Evolutionary conservation across 2,797 vertebrate genomes (phyloP), one percentile per base, ranked within the genome.

Genomic region (Macroramphosus scolopax): DNA sequence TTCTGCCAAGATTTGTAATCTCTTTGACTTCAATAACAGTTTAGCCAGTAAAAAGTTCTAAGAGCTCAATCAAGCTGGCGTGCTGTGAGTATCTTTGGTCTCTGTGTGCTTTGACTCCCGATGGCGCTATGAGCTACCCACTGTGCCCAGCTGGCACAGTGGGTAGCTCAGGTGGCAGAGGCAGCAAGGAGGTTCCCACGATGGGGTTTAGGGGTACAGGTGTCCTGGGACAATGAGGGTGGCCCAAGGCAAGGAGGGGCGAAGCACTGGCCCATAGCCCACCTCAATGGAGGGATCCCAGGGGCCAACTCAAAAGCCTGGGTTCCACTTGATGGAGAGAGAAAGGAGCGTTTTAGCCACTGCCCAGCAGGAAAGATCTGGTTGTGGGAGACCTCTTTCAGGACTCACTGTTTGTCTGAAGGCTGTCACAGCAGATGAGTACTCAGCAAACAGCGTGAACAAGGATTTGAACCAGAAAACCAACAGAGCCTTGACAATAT

Each of bases 391-490:
- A 92, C 89, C 91, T 92, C 92, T 94, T 97, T 96, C 92, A 95
- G 86, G 84, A 90, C 87, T 77, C 87, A 92, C 92, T 95, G 91
- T 96, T 93, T 92, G 89, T 91, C 92, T 94, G 92, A 95, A 95
- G 92, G 92, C 93, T 97, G 93, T 95, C 93, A 96, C 93, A 90
- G 92, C 84, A 93, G 94, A 95, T 93, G 93, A 95, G 93, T 92
- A 92, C 93, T 95, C 95, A 92, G 92, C 92, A 95, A 98, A 95
- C 92, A 96, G 93, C 94, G 89, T 93, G 95, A 97, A 95, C 93
- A 94, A 94, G 94, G 93, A 95, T 95, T 94, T 97, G 91, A 96
- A 96, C 93, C 93, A 94, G 92, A 95, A 94, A 95, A 93, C 86
- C 90, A 93, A 92, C 92, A 92, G 90, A 90, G 89, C 90, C 91